Conservation (phyloP, 2,113 vertebrate species). For the Tamias sibiricus region DNA sequence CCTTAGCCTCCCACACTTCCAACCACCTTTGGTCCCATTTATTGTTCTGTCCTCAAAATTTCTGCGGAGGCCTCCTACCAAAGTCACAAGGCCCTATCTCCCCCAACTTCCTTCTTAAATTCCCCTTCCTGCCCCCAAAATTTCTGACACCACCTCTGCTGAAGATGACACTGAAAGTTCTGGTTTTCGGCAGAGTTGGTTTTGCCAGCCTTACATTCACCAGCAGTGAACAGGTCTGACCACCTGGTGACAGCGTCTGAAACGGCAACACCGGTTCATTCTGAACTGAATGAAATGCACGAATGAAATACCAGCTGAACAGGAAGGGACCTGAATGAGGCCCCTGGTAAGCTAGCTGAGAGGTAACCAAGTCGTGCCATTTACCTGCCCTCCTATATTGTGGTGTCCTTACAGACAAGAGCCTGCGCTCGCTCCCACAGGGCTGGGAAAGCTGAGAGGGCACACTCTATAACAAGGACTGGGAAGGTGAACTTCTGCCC, state of each 20-base stretch:
- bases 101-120: not conserved
- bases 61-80: not conserved
- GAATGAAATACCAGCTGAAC: not conserved
- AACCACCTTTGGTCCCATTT: not conserved
- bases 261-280: not conserved
- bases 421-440: fast-evolving
- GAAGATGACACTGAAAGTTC: fast-evolving
- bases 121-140: not conserved
- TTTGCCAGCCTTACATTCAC: not conserved
- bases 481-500: not conserved
- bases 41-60: not conserved
- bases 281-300: not conserved
- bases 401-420: fast-evolving
- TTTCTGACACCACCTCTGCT: not conserved
- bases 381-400: not conserved
- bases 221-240: not conserved
- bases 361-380: fast-evolving
- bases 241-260: not conserved
- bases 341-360: not conserved
- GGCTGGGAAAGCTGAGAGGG: not conserved
- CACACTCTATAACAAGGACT: fast-evolving
- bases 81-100: not conserved
- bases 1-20: not conserved
- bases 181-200: not conserved
- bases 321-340: not conserved